phyloP scores from a whole-genome alignment of 2,888 invertebrate genomes.

The Athalia cordata region DNA sequence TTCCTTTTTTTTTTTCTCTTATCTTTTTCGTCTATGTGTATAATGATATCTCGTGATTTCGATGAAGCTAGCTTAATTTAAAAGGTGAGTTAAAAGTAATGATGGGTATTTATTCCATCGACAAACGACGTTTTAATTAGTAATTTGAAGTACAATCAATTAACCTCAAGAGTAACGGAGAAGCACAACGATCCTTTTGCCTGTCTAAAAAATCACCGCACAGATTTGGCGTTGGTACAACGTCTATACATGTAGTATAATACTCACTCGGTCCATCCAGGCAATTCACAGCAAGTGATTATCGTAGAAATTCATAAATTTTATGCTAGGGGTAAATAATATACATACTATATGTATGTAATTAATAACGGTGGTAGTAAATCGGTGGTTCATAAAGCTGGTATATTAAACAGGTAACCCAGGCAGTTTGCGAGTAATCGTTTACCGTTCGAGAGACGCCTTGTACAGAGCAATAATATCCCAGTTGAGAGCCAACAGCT shows the following conservation, averaged over 20 bases:
- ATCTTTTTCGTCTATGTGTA: not conserved
- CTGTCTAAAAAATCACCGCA: not conserved
- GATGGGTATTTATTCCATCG: not conserved
- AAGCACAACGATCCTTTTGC: constrained; percentile 23
- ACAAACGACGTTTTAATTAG: constrained; percentile 35
- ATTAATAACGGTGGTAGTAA: not conserved
- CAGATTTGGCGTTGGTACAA: not conserved
- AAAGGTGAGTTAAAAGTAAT: not conserved
- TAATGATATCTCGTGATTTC: not conserved
- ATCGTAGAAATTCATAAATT: not conserved
- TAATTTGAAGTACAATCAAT: constrained; percentile 9
- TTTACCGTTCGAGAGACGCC: constrained; percentile 19
- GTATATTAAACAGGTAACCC: constrained; percentile 8
- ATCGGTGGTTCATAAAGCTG: not conserved
- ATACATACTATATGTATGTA: not conserved
- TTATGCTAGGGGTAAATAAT: too few species aligned
- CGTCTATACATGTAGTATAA: too few species aligned
- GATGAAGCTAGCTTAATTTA: not conserved
- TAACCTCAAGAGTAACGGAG: not conserved
- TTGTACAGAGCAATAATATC: constrained; percentile 39
- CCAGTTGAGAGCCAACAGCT: constrained; percentile 6
- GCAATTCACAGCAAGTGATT: not conserved
- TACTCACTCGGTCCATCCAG: too few species aligned
- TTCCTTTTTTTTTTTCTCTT: not conserved
- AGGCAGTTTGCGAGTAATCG: constrained; percentile 19